Evolutionary conservation across 2,888 invertebrate genomes (phyloP).

Genomic region (Amphipyra berbera): DNA sequence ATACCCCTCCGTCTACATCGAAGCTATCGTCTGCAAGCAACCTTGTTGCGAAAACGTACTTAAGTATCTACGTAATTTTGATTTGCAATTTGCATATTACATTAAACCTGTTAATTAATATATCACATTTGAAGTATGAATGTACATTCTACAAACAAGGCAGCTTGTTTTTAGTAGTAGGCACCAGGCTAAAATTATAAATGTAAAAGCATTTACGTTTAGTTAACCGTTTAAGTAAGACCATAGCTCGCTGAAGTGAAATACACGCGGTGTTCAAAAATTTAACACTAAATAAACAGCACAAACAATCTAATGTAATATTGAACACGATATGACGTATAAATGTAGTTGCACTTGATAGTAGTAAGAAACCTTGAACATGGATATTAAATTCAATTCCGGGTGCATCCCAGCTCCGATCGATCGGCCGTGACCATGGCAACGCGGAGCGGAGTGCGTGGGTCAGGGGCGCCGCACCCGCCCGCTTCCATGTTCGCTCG

Average conservation of each 20-base stretch:
- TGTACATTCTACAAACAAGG: too few relatives aligned
- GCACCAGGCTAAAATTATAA: slow-evolving; percentile 9
- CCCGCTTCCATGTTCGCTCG: slow-evolving; percentile 38
- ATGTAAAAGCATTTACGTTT: not conserved
- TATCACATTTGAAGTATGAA: not conserved
- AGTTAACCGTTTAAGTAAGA: not conserved
- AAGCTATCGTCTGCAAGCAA: slow-evolving; percentile 37
- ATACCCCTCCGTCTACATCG: slow-evolving; percentile 14
- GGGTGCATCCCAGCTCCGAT: slow-evolving; percentile 79
- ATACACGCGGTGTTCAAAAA: slow-evolving; percentile 11
- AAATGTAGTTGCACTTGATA: slow-evolving; percentile 40
- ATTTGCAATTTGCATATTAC: slow-evolving; percentile 4
- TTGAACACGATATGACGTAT: slow-evolving; percentile 10
- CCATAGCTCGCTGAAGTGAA: slow-evolving; percentile 24
- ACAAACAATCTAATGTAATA: slow-evolving; percentile 7
- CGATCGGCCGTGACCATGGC: slow-evolving; percentile 88
- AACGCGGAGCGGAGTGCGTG: slow-evolving; percentile 78
- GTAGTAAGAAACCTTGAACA: slow-evolving; percentile 61
- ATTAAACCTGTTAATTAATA: not conserved
- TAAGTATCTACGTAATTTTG: slow-evolving; percentile 8
- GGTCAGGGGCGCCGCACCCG: slow-evolving; percentile 80
- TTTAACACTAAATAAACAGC: slow-evolving; percentile 3
- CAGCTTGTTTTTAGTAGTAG: too few relatives aligned
- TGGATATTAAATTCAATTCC: slow-evolving; percentile 68
- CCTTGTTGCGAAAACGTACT: slow-evolving; percentile 26